Conservation (phyloP, 1,140 invertebrate genomes). For the Scaptomyza graminum region DNA sequence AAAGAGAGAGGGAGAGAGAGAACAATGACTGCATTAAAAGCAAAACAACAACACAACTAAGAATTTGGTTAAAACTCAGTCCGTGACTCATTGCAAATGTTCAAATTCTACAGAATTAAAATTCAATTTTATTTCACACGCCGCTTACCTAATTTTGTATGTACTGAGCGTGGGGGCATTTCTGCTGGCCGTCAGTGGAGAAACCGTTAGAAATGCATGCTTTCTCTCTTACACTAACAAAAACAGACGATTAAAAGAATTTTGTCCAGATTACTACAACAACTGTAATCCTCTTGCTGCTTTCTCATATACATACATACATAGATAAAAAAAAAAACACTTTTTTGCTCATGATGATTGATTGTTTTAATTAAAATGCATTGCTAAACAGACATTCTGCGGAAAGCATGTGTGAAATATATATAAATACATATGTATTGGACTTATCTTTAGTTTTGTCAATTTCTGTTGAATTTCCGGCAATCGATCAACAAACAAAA, state of each 20-base stretch:
- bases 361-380: constrained; percentile 47
- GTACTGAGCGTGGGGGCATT: constrained; percentile 35
- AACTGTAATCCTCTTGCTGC: neutral
- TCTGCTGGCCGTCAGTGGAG: constrained; percentile 49
- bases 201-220: constrained; percentile 34
- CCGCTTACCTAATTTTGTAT: constrained; percentile 7
- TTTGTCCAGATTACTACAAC: constrained; percentile 14
- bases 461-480: constrained; percentile 34
- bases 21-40: constrained; percentile 36
- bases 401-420: constrained; percentile 55
- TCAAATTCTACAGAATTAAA: constrained; percentile 45
- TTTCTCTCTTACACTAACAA: constrained; percentile 28
- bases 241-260: constrained; percentile 20
- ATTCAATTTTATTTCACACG: constrained; percentile 47
- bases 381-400: constrained; percentile 18
- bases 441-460: constrained; percentile 24
- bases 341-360: constrained; percentile 44
- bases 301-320: too few species aligned
- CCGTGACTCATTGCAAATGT: constrained; percentile 40
- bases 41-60: constrained; percentile 22
- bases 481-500: constrained; percentile 53
- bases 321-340: too few species aligned
- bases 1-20: neutral
- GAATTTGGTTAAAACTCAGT: constrained; percentile 5
- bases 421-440: constrained; percentile 54